These are phyloP conservation scores for Dasypus novemcinctus DNA, from an alignment of 2,113 vertebrate genomes.

Conservation along the genomic window DNA sequence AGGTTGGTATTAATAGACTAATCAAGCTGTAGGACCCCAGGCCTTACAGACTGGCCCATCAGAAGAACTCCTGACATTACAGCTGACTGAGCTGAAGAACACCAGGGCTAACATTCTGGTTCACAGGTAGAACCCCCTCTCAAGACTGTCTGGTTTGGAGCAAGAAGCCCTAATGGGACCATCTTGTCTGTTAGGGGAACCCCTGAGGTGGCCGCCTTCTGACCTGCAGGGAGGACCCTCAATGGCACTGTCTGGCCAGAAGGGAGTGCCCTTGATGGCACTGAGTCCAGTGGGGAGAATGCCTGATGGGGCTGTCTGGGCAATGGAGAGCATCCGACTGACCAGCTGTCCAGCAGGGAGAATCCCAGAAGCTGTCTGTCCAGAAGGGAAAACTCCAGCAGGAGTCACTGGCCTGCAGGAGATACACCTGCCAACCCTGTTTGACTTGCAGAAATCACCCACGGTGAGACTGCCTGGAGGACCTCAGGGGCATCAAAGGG, in stretches of 20 bases:
- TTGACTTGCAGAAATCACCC: slow-evolving; percentile 77
- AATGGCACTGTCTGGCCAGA: slow-evolving; percentile 83
- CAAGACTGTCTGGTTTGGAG: slow-evolving; percentile 63
- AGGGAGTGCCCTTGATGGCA: slow-evolving; percentile 82
- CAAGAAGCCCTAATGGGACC: slow-evolving; percentile 70
- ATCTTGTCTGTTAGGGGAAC: slow-evolving; percentile 80
- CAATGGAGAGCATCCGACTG: slow-evolving; percentile 84
- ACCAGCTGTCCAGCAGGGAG: slow-evolving; percentile 84
- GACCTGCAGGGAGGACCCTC: slow-evolving; percentile 81
- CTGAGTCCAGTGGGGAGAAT: slow-evolving; percentile 81
- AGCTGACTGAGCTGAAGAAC: slow-evolving; percentile 85
- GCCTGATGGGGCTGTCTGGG: slow-evolving; percentile 81
- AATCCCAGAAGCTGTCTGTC: slow-evolving; percentile 76
- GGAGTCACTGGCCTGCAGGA: slow-evolving; percentile 81
- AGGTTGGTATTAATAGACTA: slow-evolving; percentile 81
- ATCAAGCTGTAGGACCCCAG: slow-evolving; percentile 85
- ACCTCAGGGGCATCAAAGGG: slow-evolving; percentile 60
- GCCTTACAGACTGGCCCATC: slow-evolving; percentile 81
- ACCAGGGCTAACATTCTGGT: slow-evolving; percentile 77
- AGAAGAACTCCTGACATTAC: slow-evolving; percentile 82
- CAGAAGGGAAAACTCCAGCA: slow-evolving; percentile 74
- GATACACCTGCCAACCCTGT: slow-evolving; percentile 78
- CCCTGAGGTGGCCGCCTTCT: slow-evolving; percentile 65
- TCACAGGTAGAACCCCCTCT: slow-evolving; percentile 80
- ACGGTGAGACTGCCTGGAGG: slow-evolving; percentile 72